Conservation (phyloP, 2,113 vertebrate genomes). For the Tautogolabrus adspersus region DNA sequence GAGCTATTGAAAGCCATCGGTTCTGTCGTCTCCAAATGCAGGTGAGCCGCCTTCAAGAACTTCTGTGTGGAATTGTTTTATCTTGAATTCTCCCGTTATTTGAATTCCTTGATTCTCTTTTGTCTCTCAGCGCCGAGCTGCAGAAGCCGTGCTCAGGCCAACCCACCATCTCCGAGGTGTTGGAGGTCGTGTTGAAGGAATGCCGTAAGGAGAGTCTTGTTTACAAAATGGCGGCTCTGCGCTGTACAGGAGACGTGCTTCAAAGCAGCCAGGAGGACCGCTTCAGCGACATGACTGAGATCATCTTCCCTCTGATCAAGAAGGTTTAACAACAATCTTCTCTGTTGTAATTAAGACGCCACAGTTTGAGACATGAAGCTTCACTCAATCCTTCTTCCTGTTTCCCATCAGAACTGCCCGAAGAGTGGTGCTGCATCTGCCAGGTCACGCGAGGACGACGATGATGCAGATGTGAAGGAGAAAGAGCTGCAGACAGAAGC, state of each 20-base stretch:
- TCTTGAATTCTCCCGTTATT: neutral
- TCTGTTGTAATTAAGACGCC: neutral
- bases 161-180: slow-evolving; percentile 85
- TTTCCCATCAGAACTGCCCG: slow-evolving; percentile 84
- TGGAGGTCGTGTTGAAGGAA: slow-evolving; percentile 92
- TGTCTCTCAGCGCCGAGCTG: slow-evolving; percentile 82
- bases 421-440: slow-evolving; percentile 74
- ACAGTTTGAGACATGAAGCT: no score
- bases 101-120: neutral
- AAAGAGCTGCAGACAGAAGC: slow-evolving; percentile 90
- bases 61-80: neutral
- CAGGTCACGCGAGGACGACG: slow-evolving; percentile 79
- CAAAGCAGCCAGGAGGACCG: slow-evolving; percentile 90
- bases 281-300: slow-evolving; percentile 89
- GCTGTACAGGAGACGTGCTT: slow-evolving; percentile 87
- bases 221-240: slow-evolving; percentile 93
- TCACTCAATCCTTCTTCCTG: neutral
- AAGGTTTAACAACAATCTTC: slow-evolving; percentile 84
- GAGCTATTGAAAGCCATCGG: slow-evolving; percentile 95
- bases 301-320: slow-evolving; percentile 93
- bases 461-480: slow-evolving; percentile 86
- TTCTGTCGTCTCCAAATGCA: slow-evolving; percentile 91
- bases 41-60: slow-evolving; percentile 75
- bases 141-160: slow-evolving; percentile 87
- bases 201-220: slow-evolving; percentile 91